A percentile compares a stretch with the other conserved stretches of the same genome.
Evolutionary conservation across 2,797 vertebrate genomes (phyloP).

Genomic region (Xiphophorus birchmanni): DNA sequence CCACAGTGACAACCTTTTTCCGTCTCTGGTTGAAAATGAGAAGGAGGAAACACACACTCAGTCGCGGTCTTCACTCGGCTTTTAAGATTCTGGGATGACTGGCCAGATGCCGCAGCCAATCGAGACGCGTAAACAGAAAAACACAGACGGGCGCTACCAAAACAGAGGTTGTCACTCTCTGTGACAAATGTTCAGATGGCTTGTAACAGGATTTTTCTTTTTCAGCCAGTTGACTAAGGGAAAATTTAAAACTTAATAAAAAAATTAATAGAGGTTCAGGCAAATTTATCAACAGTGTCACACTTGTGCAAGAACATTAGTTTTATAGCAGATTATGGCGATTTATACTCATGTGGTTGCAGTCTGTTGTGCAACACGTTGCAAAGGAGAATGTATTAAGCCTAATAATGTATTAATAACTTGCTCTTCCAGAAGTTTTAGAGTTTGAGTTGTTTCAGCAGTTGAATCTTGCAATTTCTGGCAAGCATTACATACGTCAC

Average conservation of each 20-base stretch:
- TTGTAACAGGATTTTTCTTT: not conserved
- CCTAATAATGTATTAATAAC: not conserved
- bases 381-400: not conserved
- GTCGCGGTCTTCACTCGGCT: no score
- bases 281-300: not conserved
- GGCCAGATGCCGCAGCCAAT: no score
- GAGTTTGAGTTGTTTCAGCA: not conserved
- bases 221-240: no score
- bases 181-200: not conserved
- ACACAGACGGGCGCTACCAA: no score
- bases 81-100: no score
- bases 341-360: not conserved
- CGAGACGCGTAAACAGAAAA: no score
- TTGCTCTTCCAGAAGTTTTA: not conserved
- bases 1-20: no score
- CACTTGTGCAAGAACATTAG: not conserved
- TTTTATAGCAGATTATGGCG: not conserved
- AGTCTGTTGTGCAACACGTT: not conserved
- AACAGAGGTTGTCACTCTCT: not conserved
- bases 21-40: no score
- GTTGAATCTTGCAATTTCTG: not conserved
- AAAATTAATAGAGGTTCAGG: not conserved
- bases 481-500: no score
- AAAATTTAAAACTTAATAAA: not conserved
- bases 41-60: no score